Evolutionary conservation across 2,888 invertebrate genomes (phyloP), one percentile per base, ranked within the genome.

Genomic region (Tipula unca): DNA sequence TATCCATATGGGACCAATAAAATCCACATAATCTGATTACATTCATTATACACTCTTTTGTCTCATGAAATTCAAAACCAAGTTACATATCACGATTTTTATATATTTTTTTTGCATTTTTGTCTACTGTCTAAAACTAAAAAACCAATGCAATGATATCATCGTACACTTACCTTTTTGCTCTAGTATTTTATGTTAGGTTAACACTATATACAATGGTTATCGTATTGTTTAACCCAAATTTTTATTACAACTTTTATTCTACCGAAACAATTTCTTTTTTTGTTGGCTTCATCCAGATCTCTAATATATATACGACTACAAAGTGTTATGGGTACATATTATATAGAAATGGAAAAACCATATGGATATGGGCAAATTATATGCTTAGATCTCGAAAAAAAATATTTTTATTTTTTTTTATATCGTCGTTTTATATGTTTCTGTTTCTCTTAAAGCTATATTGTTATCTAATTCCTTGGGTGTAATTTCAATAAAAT

Each of bases 171-270:
- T 69, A 69, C 69, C 69, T 69, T 69, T 54, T 54, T 54, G 17
- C 48, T 48, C 48, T 69, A 10, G 69, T 25, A 13, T 69, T 69
- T 69, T 69, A 13, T 69, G 69, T 69, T 25, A 69, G 69, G 69
- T 69, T 69, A 69, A 69, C 69, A 69, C 69, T 69, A 69, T 17
- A 48, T 25, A 69, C 69, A 69, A 25, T 69, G 69, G 69, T 69
- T 69, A 69, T 69, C 69, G 69, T 69, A 69, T 69, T 69, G 69
- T 69, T 69, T 69, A 69, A 69, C 69, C 69, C 69, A 69, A 69
- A 69, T 69, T 69, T 69, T 69, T 69, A 69, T 69, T 69, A 25
- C 69, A 69, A 69, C 69, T 69, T 69, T 69, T 69, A 48, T 69
- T 69, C 8, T 69, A 69, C 48, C 25, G 69, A 69, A 69, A 25